Percentiles rank a stretch among this genome's conserved stretches.
Evolutionary conservation across 2,797 vertebrate genomes (phyloP).

Genomic region (Dendrocincla tyrannina): DNA sequence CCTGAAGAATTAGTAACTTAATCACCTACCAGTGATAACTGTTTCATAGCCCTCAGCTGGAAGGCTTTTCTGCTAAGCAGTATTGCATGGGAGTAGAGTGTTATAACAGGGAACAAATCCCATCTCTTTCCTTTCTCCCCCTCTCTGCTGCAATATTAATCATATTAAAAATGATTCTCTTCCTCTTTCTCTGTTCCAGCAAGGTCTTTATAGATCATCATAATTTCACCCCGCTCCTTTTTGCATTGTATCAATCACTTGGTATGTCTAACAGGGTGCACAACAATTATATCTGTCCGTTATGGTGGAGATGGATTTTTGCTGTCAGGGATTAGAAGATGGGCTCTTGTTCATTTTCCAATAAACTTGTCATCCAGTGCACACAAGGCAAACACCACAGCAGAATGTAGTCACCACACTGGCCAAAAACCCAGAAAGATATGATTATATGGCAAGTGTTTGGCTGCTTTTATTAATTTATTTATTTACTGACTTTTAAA

Average conservation of each 20-base stretch:
- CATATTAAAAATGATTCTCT: conserved; percentile 55
- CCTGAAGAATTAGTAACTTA: conserved; percentile 86
- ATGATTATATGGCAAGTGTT: neutral
- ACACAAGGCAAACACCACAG: neutral
- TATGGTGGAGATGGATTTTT: conserved; percentile 62
- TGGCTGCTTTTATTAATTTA: neutral
- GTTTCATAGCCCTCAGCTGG: conserved; percentile 80
- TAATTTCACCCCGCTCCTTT: conserved; percentile 31
- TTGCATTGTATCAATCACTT: conserved; percentile 68
- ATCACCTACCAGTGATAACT: conserved; percentile 86
- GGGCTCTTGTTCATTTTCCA: conserved; percentile 13
- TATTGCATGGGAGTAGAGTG: conserved; percentile 61
- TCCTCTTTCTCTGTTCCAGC: conserved; percentile 57
- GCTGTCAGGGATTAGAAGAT: conserved; percentile 31
- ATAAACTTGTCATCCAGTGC: neutral
- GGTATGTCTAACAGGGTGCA: conserved; percentile 53
- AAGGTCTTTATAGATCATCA: conserved; percentile 59
- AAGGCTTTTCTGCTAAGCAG: conserved; percentile 76
- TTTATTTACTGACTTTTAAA: neutral
- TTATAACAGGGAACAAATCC: conserved; percentile 62
- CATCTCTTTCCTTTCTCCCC: conserved; percentile 57
- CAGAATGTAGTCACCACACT: neutral
- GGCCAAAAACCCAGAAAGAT: neutral
- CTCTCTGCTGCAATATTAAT: conserved; percentile 72
- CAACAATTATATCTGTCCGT: conserved; percentile 66